phyloP scores from a whole-genome alignment of 53 echinoderm and acorn worm species.

The Paracentrotus lividus region DNA sequence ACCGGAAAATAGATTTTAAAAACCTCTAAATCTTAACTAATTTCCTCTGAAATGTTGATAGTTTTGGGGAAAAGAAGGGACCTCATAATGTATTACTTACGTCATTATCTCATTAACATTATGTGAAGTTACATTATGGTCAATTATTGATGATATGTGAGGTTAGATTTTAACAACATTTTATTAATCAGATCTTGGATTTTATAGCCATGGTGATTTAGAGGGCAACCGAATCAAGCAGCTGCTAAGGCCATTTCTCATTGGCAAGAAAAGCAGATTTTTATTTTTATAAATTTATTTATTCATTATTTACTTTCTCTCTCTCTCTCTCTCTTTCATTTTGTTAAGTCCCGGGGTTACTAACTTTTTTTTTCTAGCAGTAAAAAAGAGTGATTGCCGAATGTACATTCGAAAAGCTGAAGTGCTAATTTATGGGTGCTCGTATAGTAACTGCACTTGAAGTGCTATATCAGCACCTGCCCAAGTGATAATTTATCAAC shows the following conservation, averaged over 20 bases:
- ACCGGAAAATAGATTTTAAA: neutral
- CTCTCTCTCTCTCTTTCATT: no score
- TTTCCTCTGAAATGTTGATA: constrained; percentile 3
- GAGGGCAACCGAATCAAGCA: neutral
- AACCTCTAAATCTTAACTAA: neutral
- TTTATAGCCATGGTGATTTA: neutral
- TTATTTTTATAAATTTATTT: no score
- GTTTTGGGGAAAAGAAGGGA: neutral
- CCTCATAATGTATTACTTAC: neutral
- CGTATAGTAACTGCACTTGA: no score
- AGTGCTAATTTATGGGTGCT: no score
- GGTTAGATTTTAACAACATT: neutral
- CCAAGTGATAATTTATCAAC: no score
- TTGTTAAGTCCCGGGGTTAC: no score
- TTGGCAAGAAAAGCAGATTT: neutral
- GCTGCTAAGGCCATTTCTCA: neutral
- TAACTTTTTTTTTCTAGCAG: no score
- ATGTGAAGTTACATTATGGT: neutral
- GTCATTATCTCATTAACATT: neutral
- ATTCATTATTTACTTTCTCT: no score
- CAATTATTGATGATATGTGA: constrained; percentile 4
- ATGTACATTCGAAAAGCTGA: no score
- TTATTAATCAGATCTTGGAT: constrained; percentile 5
- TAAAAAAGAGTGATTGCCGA: no score
- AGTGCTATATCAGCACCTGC: no score